Evolutionary conservation across 1,140 invertebrate genomes (phyloP).

Genomic region (Littorina saxatilis): DNA sequence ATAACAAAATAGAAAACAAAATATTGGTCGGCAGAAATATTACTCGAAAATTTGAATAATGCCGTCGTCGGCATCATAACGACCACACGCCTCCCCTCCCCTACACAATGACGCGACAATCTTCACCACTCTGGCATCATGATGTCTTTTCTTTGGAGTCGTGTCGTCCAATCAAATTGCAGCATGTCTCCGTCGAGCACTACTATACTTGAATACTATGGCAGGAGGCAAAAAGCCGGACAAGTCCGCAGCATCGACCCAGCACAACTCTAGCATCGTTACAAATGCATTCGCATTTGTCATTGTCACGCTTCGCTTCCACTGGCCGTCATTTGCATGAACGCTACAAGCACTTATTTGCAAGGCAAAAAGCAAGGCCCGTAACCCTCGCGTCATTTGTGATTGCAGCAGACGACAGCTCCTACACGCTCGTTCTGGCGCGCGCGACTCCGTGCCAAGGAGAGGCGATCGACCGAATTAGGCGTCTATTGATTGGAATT

Average conservation of each 20-base stretch:
- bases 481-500: slow-evolving; percentile 23
- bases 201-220: too few relatives aligned
- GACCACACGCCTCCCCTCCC: too few relatives aligned
- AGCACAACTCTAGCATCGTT: slow-evolving; percentile 14
- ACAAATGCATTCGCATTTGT: slow-evolving; percentile 42
- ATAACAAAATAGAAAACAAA: too few relatives aligned
- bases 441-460: background rate
- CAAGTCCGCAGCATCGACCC: slow-evolving; percentile 19
- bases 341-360: slow-evolving; percentile 36
- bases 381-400: slow-evolving; percentile 18
- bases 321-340: slow-evolving; percentile 22
- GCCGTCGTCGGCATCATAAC: background rate
- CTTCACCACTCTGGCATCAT: too few relatives aligned
- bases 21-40: too few relatives aligned
- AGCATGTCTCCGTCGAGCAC: background rate
- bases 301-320: slow-evolving; percentile 34
- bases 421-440: background rate
- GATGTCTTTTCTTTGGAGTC: too few relatives aligned
- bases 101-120: too few relatives aligned
- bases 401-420: slow-evolving; percentile 14
- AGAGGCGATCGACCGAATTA: background rate
- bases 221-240: background rate
- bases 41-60: background rate
- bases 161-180: too few relatives aligned
- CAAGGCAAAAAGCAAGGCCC: slow-evolving; percentile 34